Evolutionary conservation across 2,113 vertebrate genomes (phyloP).

Genomic region (Penelope pileata): DNA sequence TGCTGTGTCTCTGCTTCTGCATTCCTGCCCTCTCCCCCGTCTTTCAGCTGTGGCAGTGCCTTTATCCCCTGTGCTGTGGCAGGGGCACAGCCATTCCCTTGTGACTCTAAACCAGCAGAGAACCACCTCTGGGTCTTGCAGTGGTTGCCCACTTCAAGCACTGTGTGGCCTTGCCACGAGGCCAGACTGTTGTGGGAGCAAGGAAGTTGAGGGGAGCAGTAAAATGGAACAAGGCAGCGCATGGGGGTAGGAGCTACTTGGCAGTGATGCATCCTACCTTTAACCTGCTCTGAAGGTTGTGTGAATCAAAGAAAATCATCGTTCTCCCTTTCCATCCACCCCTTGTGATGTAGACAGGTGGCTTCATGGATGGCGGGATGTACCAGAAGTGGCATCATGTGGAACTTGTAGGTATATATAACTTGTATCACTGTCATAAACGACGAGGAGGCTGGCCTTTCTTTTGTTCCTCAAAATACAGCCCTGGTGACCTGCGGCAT

Average conservation of each 20-base stretch:
- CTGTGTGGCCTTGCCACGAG: background rate
- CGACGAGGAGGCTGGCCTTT: background rate
- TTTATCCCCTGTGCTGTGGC: rapidly evolving
- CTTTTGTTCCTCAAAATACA: background rate
- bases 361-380: background rate
- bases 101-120: background rate
- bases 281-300: background rate
- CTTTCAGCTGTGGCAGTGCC: background rate
- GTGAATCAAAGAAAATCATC: background rate
- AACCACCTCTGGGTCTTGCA: background rate
- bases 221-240: background rate
- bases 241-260: background rate
- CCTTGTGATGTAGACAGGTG: background rate
- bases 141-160: background rate
- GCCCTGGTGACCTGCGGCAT: background rate
- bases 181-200: background rate
- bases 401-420: background rate
- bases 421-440: background rate
- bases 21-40: background rate
- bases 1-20: background rate
- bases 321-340: background rate
- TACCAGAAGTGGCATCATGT: background rate
- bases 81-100: background rate
- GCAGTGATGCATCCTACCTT: background rate
- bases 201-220: background rate